phyloP scores from a whole-genome alignment of 2,113 vertebrate genomes.

The Gallinago jamesoni region DNA sequence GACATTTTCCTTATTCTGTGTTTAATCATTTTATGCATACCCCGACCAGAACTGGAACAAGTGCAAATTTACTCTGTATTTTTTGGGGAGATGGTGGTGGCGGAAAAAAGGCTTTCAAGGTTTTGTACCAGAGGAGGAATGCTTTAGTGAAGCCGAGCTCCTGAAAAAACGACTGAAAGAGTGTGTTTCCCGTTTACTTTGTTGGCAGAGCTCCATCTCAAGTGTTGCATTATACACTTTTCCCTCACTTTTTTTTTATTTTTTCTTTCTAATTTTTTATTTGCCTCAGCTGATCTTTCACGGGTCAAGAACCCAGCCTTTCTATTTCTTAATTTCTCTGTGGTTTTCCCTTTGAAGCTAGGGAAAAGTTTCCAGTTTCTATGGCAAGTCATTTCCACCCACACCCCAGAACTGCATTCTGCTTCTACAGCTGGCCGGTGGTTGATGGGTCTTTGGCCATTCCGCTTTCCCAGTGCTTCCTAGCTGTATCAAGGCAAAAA shows the following conservation, averaged over 20 bases:
- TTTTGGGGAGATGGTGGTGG: fast-evolving
- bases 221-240: background rate
- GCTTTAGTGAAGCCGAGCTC: background rate
- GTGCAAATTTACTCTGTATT: background rate
- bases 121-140: background rate
- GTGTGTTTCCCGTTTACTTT: background rate
- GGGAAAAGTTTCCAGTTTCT: background rate
- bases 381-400: background rate
- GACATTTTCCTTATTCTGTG: slow-evolving; percentile 9
- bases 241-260: too few species aligned
- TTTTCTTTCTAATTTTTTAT: background rate
- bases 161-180: background rate
- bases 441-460: background rate
- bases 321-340: background rate
- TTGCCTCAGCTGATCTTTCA: background rate
- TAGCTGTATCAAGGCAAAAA: background rate
- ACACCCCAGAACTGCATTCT: background rate
- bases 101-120: background rate
- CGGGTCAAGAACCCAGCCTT: background rate
- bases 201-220: background rate
- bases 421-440: background rate
- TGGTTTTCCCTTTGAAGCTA: background rate
- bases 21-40: background rate
- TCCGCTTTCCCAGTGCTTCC: background rate
- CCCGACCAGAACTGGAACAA: background rate